Percentiles rank a stretch among this genome's conserved stretches.
These are phyloP conservation scores for Philantomba maxwellii DNA, from an alignment of 2,113 vertebrate species.

Conservation along the genomic window DNA sequence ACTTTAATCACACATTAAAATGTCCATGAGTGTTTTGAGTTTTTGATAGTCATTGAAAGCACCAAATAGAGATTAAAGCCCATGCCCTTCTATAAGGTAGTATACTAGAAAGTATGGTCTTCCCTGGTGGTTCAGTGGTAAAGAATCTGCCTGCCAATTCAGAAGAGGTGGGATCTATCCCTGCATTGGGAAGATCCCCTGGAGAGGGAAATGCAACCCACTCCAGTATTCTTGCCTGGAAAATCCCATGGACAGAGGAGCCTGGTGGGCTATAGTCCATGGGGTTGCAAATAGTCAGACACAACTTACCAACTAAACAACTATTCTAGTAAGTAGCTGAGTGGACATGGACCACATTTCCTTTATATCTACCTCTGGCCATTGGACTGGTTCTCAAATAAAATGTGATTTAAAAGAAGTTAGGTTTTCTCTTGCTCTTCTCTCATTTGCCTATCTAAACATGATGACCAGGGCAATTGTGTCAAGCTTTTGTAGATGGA, in stretches of 20 bases:
- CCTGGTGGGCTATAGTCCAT: not conserved
- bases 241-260: not conserved
- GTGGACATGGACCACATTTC: accelerated
- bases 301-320: not conserved
- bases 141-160: not conserved
- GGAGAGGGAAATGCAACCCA: not conserved
- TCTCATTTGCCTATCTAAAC: not conserved
- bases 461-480: not conserved
- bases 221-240: not conserved
- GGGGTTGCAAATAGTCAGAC: not conserved
- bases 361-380: not conserved
- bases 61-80: not conserved
- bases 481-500: not conserved
- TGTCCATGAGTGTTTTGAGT: not conserved
- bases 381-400: not conserved
- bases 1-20: not conserved
- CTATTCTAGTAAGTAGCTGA: not conserved
- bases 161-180: not conserved
- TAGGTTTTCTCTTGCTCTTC: not conserved
- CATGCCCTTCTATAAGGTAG: accelerated
- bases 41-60: not conserved
- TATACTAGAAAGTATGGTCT: not conserved
- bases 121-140: not conserved
- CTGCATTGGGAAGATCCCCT: not conserved
- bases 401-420: not conserved